Percentiles rank a stretch among this genome's conserved stretches.
These are phyloP conservation scores for Atherinosoma microstoma DNA, from an alignment of 2,797 vertebrate genomes.

Conservation along the genomic window DNA sequence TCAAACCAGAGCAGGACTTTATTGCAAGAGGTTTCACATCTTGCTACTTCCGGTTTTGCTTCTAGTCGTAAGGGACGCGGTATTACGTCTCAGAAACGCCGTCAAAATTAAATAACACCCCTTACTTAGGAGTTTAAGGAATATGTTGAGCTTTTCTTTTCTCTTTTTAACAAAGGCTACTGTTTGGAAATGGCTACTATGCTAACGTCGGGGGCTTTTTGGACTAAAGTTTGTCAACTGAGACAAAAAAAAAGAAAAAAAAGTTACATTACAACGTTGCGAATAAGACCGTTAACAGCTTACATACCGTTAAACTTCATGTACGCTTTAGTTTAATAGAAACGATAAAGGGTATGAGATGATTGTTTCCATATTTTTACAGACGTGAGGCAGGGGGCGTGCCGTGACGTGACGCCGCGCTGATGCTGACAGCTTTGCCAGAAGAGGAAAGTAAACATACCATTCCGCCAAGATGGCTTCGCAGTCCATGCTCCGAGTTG, in stretches of 20 bases:
- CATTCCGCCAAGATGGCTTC: slow-evolving; percentile 78
- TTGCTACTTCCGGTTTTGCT: slow-evolving; percentile 20
- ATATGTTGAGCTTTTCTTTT: too few species aligned
- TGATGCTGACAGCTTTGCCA: not conserved
- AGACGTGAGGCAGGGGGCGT: slow-evolving; percentile 37
- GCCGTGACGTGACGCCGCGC: slow-evolving; percentile 18
- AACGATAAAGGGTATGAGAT: not conserved
- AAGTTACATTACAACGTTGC: too few species aligned
- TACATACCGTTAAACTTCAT: not conserved
- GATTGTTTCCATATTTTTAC: not conserved
- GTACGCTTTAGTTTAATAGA: not conserved
- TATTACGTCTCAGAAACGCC: not conserved
- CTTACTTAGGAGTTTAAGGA: too few species aligned
- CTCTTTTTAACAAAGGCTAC: too few species aligned
- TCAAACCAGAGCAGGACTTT: too few species aligned
- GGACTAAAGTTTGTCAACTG: not conserved
- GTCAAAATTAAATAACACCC: not conserved
- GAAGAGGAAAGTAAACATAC: slow-evolving; percentile 52
- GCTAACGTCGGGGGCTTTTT: too few species aligned
- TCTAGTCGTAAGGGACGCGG: not conserved
- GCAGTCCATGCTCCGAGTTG: slow-evolving; percentile 48
- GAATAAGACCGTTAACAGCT: not conserved
- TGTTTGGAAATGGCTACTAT: too few species aligned
- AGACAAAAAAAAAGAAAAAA: not conserved
- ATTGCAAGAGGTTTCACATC: not conserved